Evolutionary conservation across 2,113 vertebrate genomes (phyloP), one percentile per base, ranked within the genome.

Genomic region (Colius striatus): DNA sequence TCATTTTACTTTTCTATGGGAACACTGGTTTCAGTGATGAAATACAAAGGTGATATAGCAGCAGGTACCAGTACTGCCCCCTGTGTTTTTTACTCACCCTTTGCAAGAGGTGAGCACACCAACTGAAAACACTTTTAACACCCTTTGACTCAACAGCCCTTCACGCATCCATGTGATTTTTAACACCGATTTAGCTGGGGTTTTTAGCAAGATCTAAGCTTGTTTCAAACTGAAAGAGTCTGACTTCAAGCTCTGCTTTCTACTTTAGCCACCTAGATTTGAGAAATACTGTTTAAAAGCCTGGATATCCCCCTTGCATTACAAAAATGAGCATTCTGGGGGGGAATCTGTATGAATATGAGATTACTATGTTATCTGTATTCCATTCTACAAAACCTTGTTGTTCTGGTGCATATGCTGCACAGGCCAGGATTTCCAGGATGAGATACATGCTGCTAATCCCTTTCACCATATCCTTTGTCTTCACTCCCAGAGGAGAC

Each of bases 401-500:
- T 10, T 54, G 11, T 6, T 62, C 74, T 53, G 8, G 2, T 74
- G 25, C 10, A 10, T 23, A 10, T 57, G 36, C 38, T 73, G 50
- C 55, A 22, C 19, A 67, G 54, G 36, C 23, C 30, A 18, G 38
- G 32, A 36, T 67, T 84, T 87, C 26, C 36, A 71, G 41, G 65
- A 26, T 32, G 25, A 76, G n/a, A 0, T n/a, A 18, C 19, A 30
- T 87, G 23, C 43, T 78, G 67, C 11, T 51, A 41, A 63, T 11
- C 36, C 43, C 41, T 81, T 19, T 38, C 73, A 17, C 21, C 57
- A 5, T 75, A 48, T 53, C 11, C 47, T 54, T 73, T 84, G 82
- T 66, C 50, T 32, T 76, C 26, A 67, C 89, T 95, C 61, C 54
- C 96, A 99, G 99, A 95, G 99, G 99, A 11, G 99, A 99, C 87